Conservation (phyloP, 2,113 vertebrate species). For the Pygoscelis antarcticus region DNA sequence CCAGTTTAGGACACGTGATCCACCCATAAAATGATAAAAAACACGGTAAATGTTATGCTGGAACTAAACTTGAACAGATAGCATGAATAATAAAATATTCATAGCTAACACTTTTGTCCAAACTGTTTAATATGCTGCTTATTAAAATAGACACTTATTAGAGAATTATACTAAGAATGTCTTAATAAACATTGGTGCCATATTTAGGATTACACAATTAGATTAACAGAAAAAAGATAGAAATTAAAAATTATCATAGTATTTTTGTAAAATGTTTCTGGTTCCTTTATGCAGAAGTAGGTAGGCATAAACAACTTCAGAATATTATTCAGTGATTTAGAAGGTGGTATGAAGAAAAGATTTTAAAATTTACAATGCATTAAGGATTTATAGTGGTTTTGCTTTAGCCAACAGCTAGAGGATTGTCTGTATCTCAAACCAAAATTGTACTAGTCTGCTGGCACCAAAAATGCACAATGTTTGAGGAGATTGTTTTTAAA, state of each 20-base stretch:
- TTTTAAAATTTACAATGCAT: neutral
- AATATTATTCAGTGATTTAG: neutral
- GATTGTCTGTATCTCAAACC: neutral
- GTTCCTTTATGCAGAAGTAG: neutral
- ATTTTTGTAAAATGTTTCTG: neutral
- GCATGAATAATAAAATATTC: neutral
- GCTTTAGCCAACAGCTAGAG: neutral
- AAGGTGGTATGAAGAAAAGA: neutral
- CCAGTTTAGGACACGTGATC: neutral
- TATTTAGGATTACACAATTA: neutral
- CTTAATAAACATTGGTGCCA: neutral
- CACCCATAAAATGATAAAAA: neutral
- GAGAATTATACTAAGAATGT: neutral
- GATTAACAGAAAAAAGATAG: neutral
- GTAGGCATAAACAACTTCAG: neutral
- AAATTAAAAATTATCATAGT: neutral
- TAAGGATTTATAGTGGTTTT: neutral
- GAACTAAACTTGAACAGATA: neutral
- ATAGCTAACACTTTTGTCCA: neutral
- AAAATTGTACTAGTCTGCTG: neutral
- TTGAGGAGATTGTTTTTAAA: neutral
- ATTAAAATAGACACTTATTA: neutral
- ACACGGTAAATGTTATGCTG: accelerated
- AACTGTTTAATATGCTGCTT: neutral
- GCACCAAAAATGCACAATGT: neutral